phyloP scores from a whole-genome alignment of 2,797 vertebrate genomes.

The Clarias laeviceps region DNA sequence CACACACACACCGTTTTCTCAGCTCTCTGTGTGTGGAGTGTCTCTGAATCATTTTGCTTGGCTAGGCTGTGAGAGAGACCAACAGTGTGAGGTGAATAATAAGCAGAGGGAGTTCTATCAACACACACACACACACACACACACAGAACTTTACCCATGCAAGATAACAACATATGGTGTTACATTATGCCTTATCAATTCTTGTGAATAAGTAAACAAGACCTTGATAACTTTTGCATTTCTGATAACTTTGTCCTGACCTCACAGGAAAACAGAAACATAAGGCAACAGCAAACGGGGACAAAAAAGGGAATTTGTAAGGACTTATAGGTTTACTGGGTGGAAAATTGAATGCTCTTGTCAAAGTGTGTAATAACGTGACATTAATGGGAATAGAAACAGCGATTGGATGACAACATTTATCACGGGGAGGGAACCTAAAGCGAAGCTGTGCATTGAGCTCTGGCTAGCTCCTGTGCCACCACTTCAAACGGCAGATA shows the following conservation, averaged over 20 bases:
- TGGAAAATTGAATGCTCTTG: slow-evolving; percentile 28
- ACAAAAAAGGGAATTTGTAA: slow-evolving; percentile 16
- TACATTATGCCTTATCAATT: not conserved
- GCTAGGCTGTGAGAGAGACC: slow-evolving; percentile 51
- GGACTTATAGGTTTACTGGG: slow-evolving; percentile 12
- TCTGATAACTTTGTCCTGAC: slow-evolving; percentile 12
- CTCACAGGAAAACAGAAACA: not conserved
- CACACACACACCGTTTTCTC: slow-evolving; percentile 24
- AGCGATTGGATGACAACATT: slow-evolving; percentile 34
- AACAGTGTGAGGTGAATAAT: slow-evolving; percentile 57
- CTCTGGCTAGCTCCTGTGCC: not conserved
- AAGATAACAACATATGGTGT: not conserved
- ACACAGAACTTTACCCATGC: not conserved
- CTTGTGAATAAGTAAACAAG: not conserved
- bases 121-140: slow-evolving; percentile 29
- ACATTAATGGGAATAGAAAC: slow-evolving; percentile 20
- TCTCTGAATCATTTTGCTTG: slow-evolving; percentile 57
- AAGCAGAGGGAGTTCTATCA: slow-evolving; percentile 47
- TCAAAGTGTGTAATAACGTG: slow-evolving; percentile 28
- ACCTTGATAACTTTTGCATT: slow-evolving; percentile 14
- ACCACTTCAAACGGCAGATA: not conserved
- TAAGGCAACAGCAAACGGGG: not conserved
- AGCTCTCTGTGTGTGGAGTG: slow-evolving; percentile 39
- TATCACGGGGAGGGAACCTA: slow-evolving; percentile 4
- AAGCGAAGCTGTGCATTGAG: not conserved